Conservation (phyloP, 2,113 vertebrate genomes). For the Mus spicilegus region DNA sequence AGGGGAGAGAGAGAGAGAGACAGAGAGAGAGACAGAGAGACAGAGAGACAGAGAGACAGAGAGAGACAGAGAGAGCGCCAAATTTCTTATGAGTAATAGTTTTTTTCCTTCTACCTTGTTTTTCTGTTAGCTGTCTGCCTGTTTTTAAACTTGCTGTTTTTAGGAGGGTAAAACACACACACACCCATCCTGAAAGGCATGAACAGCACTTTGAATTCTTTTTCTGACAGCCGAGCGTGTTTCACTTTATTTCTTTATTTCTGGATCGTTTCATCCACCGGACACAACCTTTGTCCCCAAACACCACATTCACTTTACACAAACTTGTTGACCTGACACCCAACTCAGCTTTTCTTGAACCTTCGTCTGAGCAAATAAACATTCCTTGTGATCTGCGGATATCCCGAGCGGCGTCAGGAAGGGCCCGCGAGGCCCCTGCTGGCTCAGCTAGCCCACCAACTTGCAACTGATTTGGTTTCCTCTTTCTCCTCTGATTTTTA, state of each 20-base stretch:
- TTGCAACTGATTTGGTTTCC: conserved; percentile 59
- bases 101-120: background rate
- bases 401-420: conserved; percentile 78
- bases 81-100: background rate
- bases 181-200: background rate
- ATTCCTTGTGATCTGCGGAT: conserved; percentile 77
- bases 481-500: conserved; percentile 58
- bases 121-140: background rate
- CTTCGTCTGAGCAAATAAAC: conserved; percentile 74
- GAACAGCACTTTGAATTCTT: background rate
- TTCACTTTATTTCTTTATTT: conserved; percentile 59
- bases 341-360: conserved; percentile 71
- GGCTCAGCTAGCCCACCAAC: conserved; percentile 54
- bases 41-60: background rate
- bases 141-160: background rate
- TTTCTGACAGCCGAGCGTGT: background rate
- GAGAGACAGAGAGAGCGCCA: background rate
- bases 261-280: conserved; percentile 47
- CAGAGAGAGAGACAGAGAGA: background rate
- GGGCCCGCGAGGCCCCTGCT: conserved; percentile 48
- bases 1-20: background rate
- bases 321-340: conserved; percentile 68
- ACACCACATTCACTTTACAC: conserved; percentile 47
- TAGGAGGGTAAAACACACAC: background rate
- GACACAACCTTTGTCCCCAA: conserved; percentile 72